Base-by-base conservation (phyloP, 2,888 invertebrate species). In the Agonopterix arenella region DNA sequence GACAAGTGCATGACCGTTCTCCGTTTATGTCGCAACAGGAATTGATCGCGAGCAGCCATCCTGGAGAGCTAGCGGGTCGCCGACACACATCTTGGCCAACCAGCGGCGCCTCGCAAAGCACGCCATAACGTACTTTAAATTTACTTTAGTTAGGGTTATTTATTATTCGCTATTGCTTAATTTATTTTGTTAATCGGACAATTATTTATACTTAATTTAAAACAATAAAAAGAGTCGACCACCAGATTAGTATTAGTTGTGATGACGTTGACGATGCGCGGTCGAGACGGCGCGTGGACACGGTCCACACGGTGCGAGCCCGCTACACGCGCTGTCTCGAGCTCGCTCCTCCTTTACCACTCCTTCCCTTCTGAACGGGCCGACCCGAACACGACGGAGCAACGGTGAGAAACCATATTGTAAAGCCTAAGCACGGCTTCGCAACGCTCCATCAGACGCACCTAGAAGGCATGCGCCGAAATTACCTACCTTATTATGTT, bases 11-110 rank as follows among this genome's bases (percentile, higher is more conserved):
- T 90, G 90, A 90, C 84, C 84, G 80, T 85, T 28, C 84, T 88
- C 80, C 86, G 85, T 89, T 88, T 89, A 86, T 89, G 89, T 89
- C 89, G 86, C 85, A 88, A 88, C 89, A 89, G 89, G 86, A 79
- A 89, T 79, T 86, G 85, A 86, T 80, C 73, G 75, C 64, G 71
- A 78, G 85, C 84, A 69, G 85, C 82, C 81, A 61, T 66, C 79
- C 81, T 76, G 83, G 80, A 73, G 80, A 79, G 74, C 79, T 80
- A 74, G 81, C 83, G 78, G 81, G 76, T 70, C 79, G 81, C 83
- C 81, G 81, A 79, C 82, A 79, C 80, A 67, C 84, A 76, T 76
- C 83, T 80, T 81, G 82, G 80, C 80, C 80, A 75, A 74, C 80
- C 88, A 79, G 83, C 83, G 80, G 78, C 73, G 81, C 82, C 75